phyloP scores from a whole-genome alignment of 2,888 invertebrate genomes.

The Aspidiotus rigidus region DNA sequence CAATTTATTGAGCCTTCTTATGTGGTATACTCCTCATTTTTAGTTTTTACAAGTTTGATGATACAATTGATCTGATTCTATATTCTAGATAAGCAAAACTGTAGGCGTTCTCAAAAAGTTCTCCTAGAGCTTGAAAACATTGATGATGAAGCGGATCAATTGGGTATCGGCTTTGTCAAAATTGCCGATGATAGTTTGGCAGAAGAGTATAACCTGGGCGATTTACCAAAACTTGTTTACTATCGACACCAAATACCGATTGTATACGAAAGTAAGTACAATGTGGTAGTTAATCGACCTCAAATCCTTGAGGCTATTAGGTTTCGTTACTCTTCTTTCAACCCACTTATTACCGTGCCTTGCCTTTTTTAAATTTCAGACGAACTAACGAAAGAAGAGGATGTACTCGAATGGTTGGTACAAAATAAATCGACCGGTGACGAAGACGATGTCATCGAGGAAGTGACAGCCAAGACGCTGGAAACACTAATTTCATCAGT shows the following conservation, averaged over 20 bases:
- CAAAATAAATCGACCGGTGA: conserved; percentile 88
- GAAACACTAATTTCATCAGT: conserved; percentile 79
- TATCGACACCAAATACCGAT: conserved; percentile 90
- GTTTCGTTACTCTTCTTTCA: neutral
- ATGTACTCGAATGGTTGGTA: conserved; percentile 86
- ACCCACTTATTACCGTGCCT: too few relatives aligned
- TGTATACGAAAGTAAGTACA: conserved; percentile 73
- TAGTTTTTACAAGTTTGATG: too few relatives aligned
- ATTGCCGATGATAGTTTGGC: conserved; percentile 84
- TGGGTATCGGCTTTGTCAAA: conserved; percentile 89
- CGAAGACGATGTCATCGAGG: conserved; percentile 88
- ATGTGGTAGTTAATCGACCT: conserved; percentile 1
- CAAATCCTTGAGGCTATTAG: neutral
- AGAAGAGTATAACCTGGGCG: conserved; percentile 84
- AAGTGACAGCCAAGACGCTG: conserved; percentile 81
- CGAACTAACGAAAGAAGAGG: conserved; percentile 80
- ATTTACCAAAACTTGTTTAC: conserved; percentile 79
- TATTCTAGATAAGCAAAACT: conserved; percentile 77
- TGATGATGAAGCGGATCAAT: conserved; percentile 87
- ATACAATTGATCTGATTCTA: neutral
- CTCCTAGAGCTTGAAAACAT: conserved; percentile 86
- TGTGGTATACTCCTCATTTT: too few relatives aligned
- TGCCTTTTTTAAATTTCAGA: conserved; percentile 48
- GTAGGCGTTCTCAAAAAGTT: conserved; percentile 83
- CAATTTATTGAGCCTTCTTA: too few relatives aligned